These are phyloP conservation scores for Astreopora myriophthalma DNA, from an alignment of 64 coral and sea anemone species.

Conservation along the genomic window DNA sequence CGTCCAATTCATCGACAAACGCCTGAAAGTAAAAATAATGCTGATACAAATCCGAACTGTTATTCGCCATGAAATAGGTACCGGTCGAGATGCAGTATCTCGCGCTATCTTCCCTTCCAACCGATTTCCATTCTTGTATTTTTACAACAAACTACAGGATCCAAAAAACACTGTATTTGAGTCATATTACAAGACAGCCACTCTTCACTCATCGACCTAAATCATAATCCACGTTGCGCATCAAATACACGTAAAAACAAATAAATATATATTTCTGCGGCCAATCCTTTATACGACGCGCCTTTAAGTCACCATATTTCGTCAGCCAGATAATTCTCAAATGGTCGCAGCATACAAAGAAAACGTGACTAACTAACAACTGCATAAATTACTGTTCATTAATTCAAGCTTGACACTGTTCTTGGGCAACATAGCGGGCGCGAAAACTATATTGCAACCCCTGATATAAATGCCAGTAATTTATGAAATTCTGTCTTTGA, in stretches of 20 bases:
- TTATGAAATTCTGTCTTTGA: background rate
- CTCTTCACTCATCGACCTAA: background rate
- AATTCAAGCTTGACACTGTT: constrained; percentile 32
- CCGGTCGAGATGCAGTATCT: background rate
- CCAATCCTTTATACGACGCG: background rate
- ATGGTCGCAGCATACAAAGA: background rate
- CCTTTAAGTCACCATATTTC: constrained; percentile 21
- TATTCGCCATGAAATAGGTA: background rate
- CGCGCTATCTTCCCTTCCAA: background rate
- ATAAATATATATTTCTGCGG: background rate
- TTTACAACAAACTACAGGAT: background rate
- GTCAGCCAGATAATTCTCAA: background rate
- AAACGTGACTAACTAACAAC: background rate
- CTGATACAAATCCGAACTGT: constrained; percentile 7
- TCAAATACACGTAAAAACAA: too few species aligned
- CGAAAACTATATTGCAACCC: background rate
- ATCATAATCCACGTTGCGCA: background rate
- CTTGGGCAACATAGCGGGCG: background rate
- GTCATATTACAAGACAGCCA: background rate
- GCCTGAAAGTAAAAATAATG: constrained; percentile 85
- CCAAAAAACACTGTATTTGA: background rate
- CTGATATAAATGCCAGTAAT: background rate
- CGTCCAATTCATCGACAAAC: constrained; percentile 84
- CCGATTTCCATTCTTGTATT: background rate
- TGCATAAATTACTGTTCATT: constrained; percentile 41